These are phyloP conservation scores for Struthio camelus DNA, from an alignment of 2,113 vertebrate species.

Conservation along the genomic window DNA sequence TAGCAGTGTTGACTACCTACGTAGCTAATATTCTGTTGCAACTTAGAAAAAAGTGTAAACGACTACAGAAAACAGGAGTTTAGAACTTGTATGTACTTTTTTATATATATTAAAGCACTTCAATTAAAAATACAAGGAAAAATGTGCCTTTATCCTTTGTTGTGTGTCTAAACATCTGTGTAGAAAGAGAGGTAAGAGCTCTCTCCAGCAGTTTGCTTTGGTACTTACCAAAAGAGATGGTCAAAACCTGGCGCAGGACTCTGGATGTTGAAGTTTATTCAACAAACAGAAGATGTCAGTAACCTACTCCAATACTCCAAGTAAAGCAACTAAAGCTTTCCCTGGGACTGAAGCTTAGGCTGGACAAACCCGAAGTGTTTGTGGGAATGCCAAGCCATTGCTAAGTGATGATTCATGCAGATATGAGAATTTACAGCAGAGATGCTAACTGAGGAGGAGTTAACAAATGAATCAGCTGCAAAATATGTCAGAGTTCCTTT, in stretches of 20 bases:
- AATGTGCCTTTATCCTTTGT: background rate
- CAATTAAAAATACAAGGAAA: slow-evolving; percentile 47
- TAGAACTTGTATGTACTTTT: slow-evolving; percentile 62
- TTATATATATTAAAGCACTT: slow-evolving; percentile 52
- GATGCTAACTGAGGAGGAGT: background rate
- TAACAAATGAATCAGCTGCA: background rate
- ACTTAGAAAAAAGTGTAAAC: slow-evolving; percentile 72
- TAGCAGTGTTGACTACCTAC: slow-evolving; percentile 74
- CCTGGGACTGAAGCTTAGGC: accelerated
- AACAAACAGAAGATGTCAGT: background rate
- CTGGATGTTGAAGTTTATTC: background rate
- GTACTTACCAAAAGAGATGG: background rate
- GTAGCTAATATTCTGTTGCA: slow-evolving; percentile 74
- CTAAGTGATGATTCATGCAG: background rate
- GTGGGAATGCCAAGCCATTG: background rate
- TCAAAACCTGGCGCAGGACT: background rate
- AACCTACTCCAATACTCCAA: background rate
- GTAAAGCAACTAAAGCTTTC: background rate
- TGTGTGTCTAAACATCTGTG: background rate
- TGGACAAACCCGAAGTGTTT: background rate
- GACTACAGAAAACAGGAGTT: slow-evolving; percentile 67
- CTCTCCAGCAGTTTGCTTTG: background rate
- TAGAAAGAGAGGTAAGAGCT: background rate
- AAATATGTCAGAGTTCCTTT: background rate
- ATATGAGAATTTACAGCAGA: background rate